These are phyloP conservation scores for Mactra quadrangularis DNA, from an alignment of 1,140 invertebrate genomes.

Conservation along the genomic window DNA sequence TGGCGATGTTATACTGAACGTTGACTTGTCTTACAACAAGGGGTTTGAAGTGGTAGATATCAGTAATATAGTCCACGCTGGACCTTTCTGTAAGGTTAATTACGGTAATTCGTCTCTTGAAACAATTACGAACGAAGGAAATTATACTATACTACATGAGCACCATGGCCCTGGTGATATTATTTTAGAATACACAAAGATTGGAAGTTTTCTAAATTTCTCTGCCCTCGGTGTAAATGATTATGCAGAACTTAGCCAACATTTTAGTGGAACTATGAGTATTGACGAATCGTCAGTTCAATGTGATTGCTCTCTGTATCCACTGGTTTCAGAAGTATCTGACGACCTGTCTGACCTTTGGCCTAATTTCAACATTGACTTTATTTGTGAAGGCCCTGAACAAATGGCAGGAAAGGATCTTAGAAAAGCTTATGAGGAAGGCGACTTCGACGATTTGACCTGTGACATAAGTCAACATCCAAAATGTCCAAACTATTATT, in stretches of 20 bases:
- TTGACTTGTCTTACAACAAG: slow-evolving; percentile 24
- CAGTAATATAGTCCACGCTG: slow-evolving; percentile 18
- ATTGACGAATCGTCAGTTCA: slow-evolving; percentile 25
- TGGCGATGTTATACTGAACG: slow-evolving; percentile 5
- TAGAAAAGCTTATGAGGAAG: background rate
- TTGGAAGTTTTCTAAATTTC: slow-evolving; percentile 42
- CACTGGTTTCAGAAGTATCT: background rate
- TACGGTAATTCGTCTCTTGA: slow-evolving; percentile 2
- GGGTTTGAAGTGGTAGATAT: slow-evolving; percentile 5
- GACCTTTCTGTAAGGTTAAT: slow-evolving; percentile 31
- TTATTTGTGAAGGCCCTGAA: slow-evolving; percentile 21
- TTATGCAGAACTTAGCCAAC: background rate
- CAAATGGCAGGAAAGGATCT: slow-evolving; percentile 25
- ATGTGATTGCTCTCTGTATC: slow-evolving; percentile 32
- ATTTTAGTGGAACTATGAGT: background rate
- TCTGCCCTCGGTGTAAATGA: background rate
- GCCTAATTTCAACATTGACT: background rate
- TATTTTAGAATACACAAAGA: background rate
- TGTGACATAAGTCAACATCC: slow-evolving; percentile 23
- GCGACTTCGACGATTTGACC: background rate
- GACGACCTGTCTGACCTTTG: no score
- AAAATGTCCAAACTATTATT: slow-evolving; percentile 4
- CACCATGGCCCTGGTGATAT: slow-evolving; percentile 28
- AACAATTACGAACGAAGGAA: slow-evolving; percentile 2
- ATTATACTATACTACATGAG: background rate